Conservation (phyloP, 2,888 invertebrate genomes). For the Meliscaeva auricollis region DNA sequence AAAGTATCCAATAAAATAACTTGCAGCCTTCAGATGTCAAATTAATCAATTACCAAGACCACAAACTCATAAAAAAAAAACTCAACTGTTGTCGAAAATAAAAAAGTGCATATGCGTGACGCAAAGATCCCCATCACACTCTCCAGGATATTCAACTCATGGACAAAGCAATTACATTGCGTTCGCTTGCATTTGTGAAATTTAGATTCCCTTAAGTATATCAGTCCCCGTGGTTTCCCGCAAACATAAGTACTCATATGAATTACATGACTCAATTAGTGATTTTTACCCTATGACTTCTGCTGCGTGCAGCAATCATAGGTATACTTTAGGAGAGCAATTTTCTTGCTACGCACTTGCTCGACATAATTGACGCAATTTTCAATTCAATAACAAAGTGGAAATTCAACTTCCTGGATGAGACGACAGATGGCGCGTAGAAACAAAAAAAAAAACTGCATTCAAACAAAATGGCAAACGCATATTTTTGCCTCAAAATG, state of each 20-base stretch:
- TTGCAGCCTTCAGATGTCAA: slow-evolving; percentile 39
- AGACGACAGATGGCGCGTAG: slow-evolving; percentile 39
- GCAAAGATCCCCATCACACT: slow-evolving; percentile 5
- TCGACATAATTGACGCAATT: slow-evolving; percentile 69
- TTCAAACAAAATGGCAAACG: slow-evolving; percentile 38
- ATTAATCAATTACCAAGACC: slow-evolving; percentile 68
- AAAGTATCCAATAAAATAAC: slow-evolving; percentile 15
- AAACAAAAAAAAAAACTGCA: not conserved
- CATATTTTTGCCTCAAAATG: slow-evolving; percentile 12
- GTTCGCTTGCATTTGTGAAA: slow-evolving; percentile 34
- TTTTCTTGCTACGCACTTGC: slow-evolving; percentile 63
- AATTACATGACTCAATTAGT: slow-evolving; percentile 54
- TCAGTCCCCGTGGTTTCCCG: not conserved
- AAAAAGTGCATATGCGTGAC: slow-evolving; percentile 52
- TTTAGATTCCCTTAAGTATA: slow-evolving; percentile 46
- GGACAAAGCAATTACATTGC: slow-evolving; percentile 50
- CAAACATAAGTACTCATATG: not conserved
- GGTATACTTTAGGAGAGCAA: not conserved
- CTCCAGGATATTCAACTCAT: slow-evolving; percentile 29
- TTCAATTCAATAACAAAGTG: slow-evolving; percentile 48
- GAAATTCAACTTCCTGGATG: not conserved
- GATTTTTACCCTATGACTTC: not conserved
- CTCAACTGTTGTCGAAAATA: slow-evolving; percentile 4
- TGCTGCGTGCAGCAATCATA: slow-evolving; percentile 5
- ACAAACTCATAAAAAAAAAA: slow-evolving; percentile 25